A percentile compares a stretch with the other conserved stretches of the same genome.
These are phyloP conservation scores for Mythimna loreyi DNA, from an alignment of 2,888 invertebrate species.

Conservation along the genomic window DNA sequence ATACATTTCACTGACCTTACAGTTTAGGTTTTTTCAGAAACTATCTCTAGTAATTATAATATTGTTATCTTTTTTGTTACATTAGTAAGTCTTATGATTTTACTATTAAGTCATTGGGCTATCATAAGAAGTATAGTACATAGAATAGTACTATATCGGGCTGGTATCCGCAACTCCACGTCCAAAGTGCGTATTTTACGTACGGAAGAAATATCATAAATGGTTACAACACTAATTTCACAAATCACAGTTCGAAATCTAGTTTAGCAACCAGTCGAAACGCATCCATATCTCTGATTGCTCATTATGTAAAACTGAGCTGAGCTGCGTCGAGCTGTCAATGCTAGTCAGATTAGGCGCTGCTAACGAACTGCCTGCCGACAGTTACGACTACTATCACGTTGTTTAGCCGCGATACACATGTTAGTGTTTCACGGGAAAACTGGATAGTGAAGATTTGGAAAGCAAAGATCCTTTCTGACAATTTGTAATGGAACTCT, in stretches of 20 bases:
- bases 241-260: background rate
- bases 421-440: background rate
- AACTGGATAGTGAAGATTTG: background rate
- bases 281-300: constrained; percentile 17
- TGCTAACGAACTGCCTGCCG: constrained; percentile 43
- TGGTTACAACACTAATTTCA: background rate
- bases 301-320: constrained; percentile 16
- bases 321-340: constrained; percentile 7
- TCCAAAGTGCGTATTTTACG: no score
- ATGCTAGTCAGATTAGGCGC: constrained; percentile 30
- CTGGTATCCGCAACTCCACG: no score
- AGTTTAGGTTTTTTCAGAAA: no score
- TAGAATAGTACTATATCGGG: no score
- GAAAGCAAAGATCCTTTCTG: background rate
- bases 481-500: no score
- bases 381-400: constrained; percentile 8
- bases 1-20: no score
- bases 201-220: background rate
- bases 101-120: no score
- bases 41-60: no score
- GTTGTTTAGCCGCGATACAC: constrained; percentile 9
- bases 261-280: constrained; percentile 8
- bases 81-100: no score
- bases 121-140: no score
- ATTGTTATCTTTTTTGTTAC: no score